These are phyloP conservation scores for Trissolcus basalis DNA, from an alignment of 1,140 invertebrate genomes.

Conservation along the genomic window DNA sequence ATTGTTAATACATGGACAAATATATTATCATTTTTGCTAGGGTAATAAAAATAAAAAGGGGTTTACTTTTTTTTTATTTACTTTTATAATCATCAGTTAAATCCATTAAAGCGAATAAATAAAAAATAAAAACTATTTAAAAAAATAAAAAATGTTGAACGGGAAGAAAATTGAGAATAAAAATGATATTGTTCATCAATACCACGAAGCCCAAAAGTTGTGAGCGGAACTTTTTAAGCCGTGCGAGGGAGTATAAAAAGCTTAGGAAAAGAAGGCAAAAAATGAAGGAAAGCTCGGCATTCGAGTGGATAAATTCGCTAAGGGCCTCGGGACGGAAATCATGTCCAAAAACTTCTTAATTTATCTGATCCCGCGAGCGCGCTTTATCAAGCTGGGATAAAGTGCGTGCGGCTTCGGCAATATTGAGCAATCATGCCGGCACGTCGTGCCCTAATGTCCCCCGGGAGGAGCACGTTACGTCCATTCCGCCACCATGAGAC, in stretches of 20 bases:
- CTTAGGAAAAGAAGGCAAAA: background rate
- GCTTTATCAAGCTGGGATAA: slow-evolving; percentile 31
- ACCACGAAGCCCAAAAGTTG: too few relatives aligned
- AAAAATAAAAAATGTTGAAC: too few relatives aligned
- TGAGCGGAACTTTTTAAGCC: slow-evolving; percentile 13
- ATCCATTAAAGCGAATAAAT: too few relatives aligned
- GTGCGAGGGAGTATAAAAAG: background rate
- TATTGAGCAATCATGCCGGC: slow-evolving; percentile 57
- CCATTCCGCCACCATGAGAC: slow-evolving; percentile 52
- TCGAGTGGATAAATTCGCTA: slow-evolving; percentile 30
- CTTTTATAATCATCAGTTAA: background rate
- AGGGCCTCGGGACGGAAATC: slow-evolving; percentile 28
- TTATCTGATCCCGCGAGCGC: slow-evolving; percentile 22
- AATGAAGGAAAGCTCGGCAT: slow-evolving; percentile 13
- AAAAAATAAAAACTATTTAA: too few relatives aligned
- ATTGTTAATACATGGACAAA: too few relatives aligned
- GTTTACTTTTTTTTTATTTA: background rate
- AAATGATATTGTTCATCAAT: too few relatives aligned
- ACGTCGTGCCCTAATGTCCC: slow-evolving; percentile 58
- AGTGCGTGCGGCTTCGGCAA: slow-evolving; percentile 48
- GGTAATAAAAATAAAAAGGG: too few relatives aligned
- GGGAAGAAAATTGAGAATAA: too few relatives aligned
- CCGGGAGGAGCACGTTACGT: slow-evolving; percentile 48
- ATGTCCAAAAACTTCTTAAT: slow-evolving; percentile 48
- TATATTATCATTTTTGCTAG: too few relatives aligned